Evolutionary conservation across 2,888 invertebrate genomes (phyloP).

Genomic region (Alloscopus bannaensis): DNA sequence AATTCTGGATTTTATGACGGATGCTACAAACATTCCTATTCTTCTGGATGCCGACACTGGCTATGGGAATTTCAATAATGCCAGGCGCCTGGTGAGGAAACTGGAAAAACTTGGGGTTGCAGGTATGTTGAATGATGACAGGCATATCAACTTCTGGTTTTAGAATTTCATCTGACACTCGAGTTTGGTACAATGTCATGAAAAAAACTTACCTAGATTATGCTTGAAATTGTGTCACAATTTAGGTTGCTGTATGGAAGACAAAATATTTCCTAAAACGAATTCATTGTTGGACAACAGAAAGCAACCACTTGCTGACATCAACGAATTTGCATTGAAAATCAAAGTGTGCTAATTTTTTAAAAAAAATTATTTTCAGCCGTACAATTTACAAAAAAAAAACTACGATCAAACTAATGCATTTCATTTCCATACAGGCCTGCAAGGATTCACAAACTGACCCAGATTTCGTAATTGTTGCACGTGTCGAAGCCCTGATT

Average conservation of each 20-base stretch:
- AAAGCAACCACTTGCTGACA: constrained; percentile 76
- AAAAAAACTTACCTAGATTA: not conserved
- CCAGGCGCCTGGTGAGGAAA: constrained; percentile 76
- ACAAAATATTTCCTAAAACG: constrained; percentile 77
- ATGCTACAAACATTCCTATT: constrained; percentile 76
- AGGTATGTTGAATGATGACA: constrained; percentile 73
- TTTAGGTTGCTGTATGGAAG: constrained; percentile 76
- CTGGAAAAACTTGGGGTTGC: constrained; percentile 76
- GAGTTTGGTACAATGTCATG: not conserved
- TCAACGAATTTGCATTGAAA: constrained; percentile 76
- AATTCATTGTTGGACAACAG: constrained; percentile 76
- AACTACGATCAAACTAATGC: not conserved
- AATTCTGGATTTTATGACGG: constrained; percentile 76
- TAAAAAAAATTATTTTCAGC: not conserved
- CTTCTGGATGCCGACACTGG: constrained; percentile 77
- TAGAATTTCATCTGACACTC: not conserved
- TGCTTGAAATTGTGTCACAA: not conserved
- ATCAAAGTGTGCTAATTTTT: constrained; percentile 75
- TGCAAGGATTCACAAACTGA: constrained; percentile 76
- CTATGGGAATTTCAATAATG: constrained; percentile 77
- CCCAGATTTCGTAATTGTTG: constrained; percentile 77
- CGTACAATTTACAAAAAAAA: not conserved
- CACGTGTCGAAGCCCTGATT: constrained; percentile 76
- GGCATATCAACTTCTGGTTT: no score
- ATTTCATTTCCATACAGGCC: constrained; percentile 74